Evolutionary conservation across 2,888 invertebrate species (phyloP), one percentile per base, ranked within the genome.

Genomic region (Bimastos eiseni): DNA sequence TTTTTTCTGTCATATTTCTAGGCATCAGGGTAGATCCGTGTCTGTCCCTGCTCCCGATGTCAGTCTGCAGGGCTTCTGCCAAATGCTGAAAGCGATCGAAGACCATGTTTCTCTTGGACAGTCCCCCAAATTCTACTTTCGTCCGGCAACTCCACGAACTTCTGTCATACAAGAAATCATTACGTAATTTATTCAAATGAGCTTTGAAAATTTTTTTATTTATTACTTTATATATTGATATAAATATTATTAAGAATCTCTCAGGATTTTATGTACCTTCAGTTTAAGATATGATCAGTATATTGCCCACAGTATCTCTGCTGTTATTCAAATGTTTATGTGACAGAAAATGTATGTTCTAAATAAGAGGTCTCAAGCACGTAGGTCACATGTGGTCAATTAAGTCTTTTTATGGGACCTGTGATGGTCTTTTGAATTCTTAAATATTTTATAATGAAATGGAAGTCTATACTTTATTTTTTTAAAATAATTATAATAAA

Each of bases 141-240:
- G 37, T 34, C 8, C n/a, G 34, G 37, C 86, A 86, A 86, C 86
- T 36, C 86, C 86, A 15, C 33, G 36, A 86, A 36, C 86, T 86
- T 37, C 86, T n/a, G 86, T 86, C 37, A 37, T 86, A 86, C 86
- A 37, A 33, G 86, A 86, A 37, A 86, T 90, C 86, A 83, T 37
- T 88, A 34, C 36, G 44, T 44, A 37, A 70, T 30, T 70, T n/a
- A n/a, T 8, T 70, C 8, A 8, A n/a, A 30, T 70, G 11, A 0
- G n/a, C n/a, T 70, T 70, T 30, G 30, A 70, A 70, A 49, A 21
- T 1, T 70, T 70, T 70, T 11, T n/a, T 55, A 24, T 24, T 70
- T 17, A 70, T n/a, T 70, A 70, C 70, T n/a, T 70, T 8, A n/a
- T n/a, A n/a, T n/a, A n/a, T n/a, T n/a, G n/a, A n/a, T n/a, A n/a